Evolutionary conservation across 2,113 vertebrate species (phyloP), one percentile per base, ranked within the genome.

Genomic region (Elanoides forficatus): DNA sequence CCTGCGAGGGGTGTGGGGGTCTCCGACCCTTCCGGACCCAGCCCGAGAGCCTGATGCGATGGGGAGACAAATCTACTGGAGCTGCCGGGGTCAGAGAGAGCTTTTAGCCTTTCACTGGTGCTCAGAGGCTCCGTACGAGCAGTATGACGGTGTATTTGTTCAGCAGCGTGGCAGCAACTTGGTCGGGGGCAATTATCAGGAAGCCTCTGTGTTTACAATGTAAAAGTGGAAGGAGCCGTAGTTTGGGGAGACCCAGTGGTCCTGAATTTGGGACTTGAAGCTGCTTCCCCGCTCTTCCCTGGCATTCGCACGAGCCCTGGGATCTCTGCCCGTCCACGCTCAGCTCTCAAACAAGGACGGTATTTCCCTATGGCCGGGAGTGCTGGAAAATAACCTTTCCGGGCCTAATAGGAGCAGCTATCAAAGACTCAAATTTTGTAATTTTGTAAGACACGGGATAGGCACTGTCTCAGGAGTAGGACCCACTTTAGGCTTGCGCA

Each of bases 1-100:
- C 13, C 23, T 0, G 2, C 0, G 17, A 48, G 62, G 40, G n/a
- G 6, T 20, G 20, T 32, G 27, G 23, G 26, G 21, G 19, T 40
- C 30, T 60, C 53, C 15, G 9, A 0, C 34, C 30, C 38, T 15
- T 79, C 50, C 70, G 56, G 45, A 21, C 29, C 2, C 2, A 82
- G 16, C n/a, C 43, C 65, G 71, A 55, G 85, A 68, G 18, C 11
- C 58, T n/a, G 43, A 42, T 27, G 62, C 0, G 7, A 3, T 43
- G 47, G 19, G 32, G 52, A 56, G 43, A 21, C 56, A 68, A 21
- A 21, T 79, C 38, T 42, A 0, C 45, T 19, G 45, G 48, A 81
- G 23, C 29, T 82, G 43, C 23, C 30, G 60, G 16, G 40, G 43
- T 26, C 36, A n/a, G 70, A 36, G 30, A 52, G 36, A 81, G 29